Evolutionary conservation across 2,888 invertebrate species (phyloP).

Genomic region (Lepidochrysops patricia): DNA sequence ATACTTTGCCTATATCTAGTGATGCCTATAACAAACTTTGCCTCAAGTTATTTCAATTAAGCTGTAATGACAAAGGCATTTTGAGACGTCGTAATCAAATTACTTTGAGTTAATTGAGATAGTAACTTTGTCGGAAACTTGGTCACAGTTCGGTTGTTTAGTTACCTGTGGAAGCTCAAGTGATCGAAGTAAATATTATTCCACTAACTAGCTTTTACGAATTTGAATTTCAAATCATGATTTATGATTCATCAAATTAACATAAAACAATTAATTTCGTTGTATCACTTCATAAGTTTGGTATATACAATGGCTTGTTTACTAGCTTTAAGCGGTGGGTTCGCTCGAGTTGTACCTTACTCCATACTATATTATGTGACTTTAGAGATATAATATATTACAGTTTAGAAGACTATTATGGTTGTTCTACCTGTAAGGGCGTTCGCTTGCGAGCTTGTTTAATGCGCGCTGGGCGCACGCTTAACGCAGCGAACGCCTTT

Average conservation of each 20-base stretch:
- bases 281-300: constrained; percentile 2
- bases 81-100: constrained; percentile 2
- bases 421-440: too few relatives aligned
- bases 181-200: constrained; percentile 33
- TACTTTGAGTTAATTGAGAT: constrained; percentile 5
- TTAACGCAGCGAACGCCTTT: too few relatives aligned
- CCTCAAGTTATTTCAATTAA: not conserved
- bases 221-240: constrained; percentile 31
- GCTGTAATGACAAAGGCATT: not conserved
- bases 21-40: not conserved
- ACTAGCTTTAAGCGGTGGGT: too few relatives aligned
- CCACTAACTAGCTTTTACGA: constrained; percentile 28
- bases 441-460: too few relatives aligned
- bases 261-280: constrained; percentile 15
- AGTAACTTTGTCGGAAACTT: constrained; percentile 16
- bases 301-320: not conserved
- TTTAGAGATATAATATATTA: too few relatives aligned
- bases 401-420: too few relatives aligned
- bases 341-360: too few relatives aligned
- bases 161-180: constrained; percentile 26
- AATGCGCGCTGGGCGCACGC: too few relatives aligned
- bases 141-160: constrained; percentile 25
- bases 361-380: too few relatives aligned
- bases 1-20: too few relatives aligned
- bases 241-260: constrained; percentile 28